Evolutionary conservation across 2,797 vertebrate genomes (phyloP).

Genomic region (Urosaurus nigricauda): DNA sequence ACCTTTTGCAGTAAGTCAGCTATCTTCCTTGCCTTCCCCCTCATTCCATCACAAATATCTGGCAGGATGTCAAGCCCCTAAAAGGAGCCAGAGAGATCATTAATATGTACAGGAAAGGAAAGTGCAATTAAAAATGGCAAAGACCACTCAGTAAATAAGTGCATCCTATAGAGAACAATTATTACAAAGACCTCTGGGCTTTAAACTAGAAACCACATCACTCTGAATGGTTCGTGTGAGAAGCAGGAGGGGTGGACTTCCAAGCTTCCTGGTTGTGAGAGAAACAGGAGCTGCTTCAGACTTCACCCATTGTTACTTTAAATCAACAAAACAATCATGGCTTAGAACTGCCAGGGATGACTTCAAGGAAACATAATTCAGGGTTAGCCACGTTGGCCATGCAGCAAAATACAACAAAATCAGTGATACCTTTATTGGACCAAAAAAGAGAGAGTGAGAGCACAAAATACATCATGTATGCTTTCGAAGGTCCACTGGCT

Average conservation of each 20-base stretch:
- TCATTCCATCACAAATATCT: conserved; percentile 58
- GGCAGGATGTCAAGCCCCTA: conserved; percentile 70
- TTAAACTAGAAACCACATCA: conserved; percentile 74
- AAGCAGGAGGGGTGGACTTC: accelerated
- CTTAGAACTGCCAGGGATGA: conserved; percentile 58
- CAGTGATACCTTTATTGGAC: too few relatives aligned
- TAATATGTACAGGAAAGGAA: conserved; percentile 73
- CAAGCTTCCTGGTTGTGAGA: conserved; percentile 62
- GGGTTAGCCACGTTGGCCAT: too few relatives aligned
- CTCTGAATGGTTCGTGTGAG: conserved; percentile 67
- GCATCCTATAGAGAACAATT: conserved; percentile 61
- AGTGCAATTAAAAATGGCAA: conserved; percentile 75
- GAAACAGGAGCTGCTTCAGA: conserved; percentile 67
- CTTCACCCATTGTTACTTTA: conserved; percentile 67
- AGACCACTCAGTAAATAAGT: conserved; percentile 72
- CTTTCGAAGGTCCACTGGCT: too few relatives aligned
- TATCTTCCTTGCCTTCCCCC: conserved; percentile 31
- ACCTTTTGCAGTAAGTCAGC: conserved; percentile 72
- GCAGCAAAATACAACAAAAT: too few relatives aligned
- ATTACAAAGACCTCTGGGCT: conserved; percentile 59
- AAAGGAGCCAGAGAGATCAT: conserved; percentile 73
- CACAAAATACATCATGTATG: too few relatives aligned
- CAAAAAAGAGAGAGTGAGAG: too few relatives aligned
- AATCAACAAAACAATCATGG: conserved; percentile 69
- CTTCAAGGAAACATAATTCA: conserved; percentile 39